phyloP scores from a whole-genome alignment of 2,888 invertebrate species.

The Malacosoma neustria region DNA sequence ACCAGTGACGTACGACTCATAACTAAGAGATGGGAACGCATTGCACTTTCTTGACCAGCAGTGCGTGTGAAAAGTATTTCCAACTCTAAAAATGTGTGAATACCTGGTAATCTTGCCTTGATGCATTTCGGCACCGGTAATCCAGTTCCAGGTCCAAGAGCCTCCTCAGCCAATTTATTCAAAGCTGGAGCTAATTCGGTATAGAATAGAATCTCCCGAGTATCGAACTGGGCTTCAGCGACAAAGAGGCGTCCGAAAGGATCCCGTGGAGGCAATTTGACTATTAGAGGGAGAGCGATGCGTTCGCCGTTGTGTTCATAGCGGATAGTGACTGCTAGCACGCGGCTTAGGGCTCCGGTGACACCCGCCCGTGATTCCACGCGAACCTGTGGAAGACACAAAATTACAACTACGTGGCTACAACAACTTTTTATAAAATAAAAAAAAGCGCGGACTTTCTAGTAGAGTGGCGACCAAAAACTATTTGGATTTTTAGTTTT shows the following conservation, averaged over 20 bases:
- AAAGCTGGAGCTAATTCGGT: slow-evolving; percentile 84
- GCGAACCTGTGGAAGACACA: slow-evolving; percentile 34
- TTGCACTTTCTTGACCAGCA: too few species aligned
- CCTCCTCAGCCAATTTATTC: slow-evolving; percentile 79
- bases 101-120: slow-evolving; percentile 79
- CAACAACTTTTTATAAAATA: too few species aligned
- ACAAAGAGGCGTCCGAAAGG: slow-evolving; percentile 87
- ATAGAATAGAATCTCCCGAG: slow-evolving; percentile 87
- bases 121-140: slow-evolving; percentile 76
- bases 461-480: too few species aligned
- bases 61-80: too few species aligned
- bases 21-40: too few species aligned
- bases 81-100: too few species aligned
- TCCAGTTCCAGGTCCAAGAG: slow-evolving; percentile 49
- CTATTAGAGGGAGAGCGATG: slow-evolving; percentile 72
- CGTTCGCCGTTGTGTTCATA: slow-evolving; percentile 64
- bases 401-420: too few species aligned
- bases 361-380: slow-evolving; percentile 75
- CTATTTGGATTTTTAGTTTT: too few species aligned
- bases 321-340: slow-evolving; percentile 82
- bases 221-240: slow-evolving; percentile 87
- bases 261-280: slow-evolving; percentile 85
- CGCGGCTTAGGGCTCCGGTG: slow-evolving; percentile 84
- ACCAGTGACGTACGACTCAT: too few species aligned
- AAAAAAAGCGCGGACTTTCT: too few species aligned